These are phyloP conservation scores for Taxidea taxus DNA, from an alignment of 2,113 vertebrate genomes.

Conservation along the genomic window DNA sequence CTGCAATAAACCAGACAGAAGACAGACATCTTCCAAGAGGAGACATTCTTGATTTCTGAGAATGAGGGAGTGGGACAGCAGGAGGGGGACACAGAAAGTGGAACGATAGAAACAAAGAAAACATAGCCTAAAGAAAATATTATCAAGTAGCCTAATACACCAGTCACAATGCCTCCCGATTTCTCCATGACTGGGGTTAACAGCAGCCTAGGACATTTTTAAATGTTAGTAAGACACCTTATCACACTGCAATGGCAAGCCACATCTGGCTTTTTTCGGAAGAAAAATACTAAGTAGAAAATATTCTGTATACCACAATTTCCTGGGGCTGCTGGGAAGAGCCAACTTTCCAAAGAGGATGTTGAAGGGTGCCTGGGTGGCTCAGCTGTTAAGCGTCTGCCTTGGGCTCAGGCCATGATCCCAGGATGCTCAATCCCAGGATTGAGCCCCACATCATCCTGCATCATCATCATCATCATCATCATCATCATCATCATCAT, in stretches of 20 bases:
- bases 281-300: slow-evolving; percentile 8
- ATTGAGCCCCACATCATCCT: too few species aligned
- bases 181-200: neutral
- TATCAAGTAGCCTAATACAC: neutral
- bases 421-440: too few species aligned
- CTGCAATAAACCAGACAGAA: neutral
- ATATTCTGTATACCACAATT: neutral
- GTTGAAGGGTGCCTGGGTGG: neutral
- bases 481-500: too few species aligned
- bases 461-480: too few species aligned
- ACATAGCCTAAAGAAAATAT: neutral
- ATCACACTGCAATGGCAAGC: neutral
- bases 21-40: neutral
- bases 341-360: neutral
- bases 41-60: neutral
- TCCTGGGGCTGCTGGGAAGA: neutral
- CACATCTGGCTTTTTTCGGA: neutral
- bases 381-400: too few species aligned
- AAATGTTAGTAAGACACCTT: neutral
- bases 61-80: neutral
- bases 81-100: neutral
- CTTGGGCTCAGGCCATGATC: too few species aligned
- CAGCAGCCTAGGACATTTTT: slow-evolving; percentile 18
- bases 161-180: neutral
- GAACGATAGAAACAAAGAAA: neutral